Evolutionary conservation across 2,797 vertebrate species (phyloP).

Genomic region (Echiichthys vipera): DNA sequence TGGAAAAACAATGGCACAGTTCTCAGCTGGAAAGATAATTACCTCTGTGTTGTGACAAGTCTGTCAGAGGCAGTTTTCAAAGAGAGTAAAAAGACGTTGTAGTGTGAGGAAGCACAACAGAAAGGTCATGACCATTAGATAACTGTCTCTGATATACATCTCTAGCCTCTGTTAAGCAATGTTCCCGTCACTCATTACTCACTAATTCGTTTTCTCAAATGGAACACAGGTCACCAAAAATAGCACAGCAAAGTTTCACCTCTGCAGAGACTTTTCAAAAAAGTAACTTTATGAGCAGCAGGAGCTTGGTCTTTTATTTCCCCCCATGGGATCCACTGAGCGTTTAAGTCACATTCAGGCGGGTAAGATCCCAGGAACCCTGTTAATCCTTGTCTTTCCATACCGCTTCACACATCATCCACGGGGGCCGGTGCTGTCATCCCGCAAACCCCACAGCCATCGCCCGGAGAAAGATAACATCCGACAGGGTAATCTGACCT

Average conservation of each 20-base stretch:
- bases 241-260: conserved; percentile 30
- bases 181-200: conserved; percentile 60
- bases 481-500: conserved; percentile 85
- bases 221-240: conserved; percentile 46
- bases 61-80: conserved; percentile 37
- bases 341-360: conserved; percentile 70
- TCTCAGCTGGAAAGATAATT: conserved; percentile 33
- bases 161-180: conserved; percentile 36
- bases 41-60: conserved; percentile 23
- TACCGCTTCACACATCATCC: conserved; percentile 75
- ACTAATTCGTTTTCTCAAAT: conserved; percentile 61
- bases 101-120: conserved; percentile 30
- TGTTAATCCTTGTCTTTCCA: conserved; percentile 80
- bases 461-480: conserved; percentile 82
- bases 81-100: conserved; percentile 47
- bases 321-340: conserved; percentile 59
- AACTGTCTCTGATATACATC: conserved; percentile 59
- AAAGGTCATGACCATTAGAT: conserved; percentile 55
- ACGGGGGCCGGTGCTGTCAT: conserved; percentile 70
- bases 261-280: conserved; percentile 27
- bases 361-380: conserved; percentile 67
- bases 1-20: conserved; percentile 41
- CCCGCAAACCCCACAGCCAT: conserved; percentile 64
- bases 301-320: conserved; percentile 46
- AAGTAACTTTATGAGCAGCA: conserved; percentile 35